A percentile compares a stretch with the other conserved stretches of the same genome.
Conservation (phyloP, 1,140 invertebrate species). For the Listronotus bonariensis region DNA sequence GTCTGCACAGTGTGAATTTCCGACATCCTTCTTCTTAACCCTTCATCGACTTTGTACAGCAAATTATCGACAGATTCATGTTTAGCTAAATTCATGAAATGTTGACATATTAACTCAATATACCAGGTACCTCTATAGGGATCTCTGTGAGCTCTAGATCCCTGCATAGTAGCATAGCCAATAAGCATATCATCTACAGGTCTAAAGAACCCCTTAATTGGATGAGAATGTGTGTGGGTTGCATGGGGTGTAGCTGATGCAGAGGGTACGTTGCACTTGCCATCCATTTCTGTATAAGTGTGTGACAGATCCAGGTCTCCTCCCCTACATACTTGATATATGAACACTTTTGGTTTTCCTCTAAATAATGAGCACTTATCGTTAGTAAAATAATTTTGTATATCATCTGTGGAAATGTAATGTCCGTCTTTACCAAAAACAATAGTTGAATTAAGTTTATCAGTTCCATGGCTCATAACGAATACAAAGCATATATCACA, state of each 20-base stretch:
- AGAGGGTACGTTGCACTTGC: slow-evolving; percentile 29
- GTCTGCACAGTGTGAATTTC: slow-evolving; percentile 59
- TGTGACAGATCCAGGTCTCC: slow-evolving; percentile 6
- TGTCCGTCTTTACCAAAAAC: slow-evolving; percentile 59
- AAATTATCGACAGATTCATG: slow-evolving; percentile 68
- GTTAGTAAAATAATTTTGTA: slow-evolving; percentile 68
- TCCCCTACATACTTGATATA: slow-evolving; percentile 71
- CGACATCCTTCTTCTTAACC: slow-evolving; percentile 48
- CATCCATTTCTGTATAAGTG: slow-evolving; percentile 19
- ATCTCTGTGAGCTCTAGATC: slow-evolving; percentile 70
- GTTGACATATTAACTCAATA: slow-evolving; percentile 73
- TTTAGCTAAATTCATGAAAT: slow-evolving; percentile 72
- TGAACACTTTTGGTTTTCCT: slow-evolving; percentile 76
- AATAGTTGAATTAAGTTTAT: slow-evolving; percentile 49
- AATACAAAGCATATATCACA: slow-evolving; percentile 65
- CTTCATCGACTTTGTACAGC: slow-evolving; percentile 64
- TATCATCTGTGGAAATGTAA: slow-evolving; percentile 54
- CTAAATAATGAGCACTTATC: slow-evolving; percentile 63
- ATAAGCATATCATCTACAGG: slow-evolving; percentile 42
- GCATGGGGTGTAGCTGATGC: slow-evolving; percentile 3
- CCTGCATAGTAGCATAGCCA: slow-evolving; percentile 50
- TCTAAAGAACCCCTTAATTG: slow-evolving; percentile 16
- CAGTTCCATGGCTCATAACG: slow-evolving; percentile 63
- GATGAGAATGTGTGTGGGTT: neutral
- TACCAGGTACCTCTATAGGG: slow-evolving; percentile 71